Evolutionary conservation across 2,888 invertebrate species (phyloP).

Genomic region (Phortica okadai): DNA sequence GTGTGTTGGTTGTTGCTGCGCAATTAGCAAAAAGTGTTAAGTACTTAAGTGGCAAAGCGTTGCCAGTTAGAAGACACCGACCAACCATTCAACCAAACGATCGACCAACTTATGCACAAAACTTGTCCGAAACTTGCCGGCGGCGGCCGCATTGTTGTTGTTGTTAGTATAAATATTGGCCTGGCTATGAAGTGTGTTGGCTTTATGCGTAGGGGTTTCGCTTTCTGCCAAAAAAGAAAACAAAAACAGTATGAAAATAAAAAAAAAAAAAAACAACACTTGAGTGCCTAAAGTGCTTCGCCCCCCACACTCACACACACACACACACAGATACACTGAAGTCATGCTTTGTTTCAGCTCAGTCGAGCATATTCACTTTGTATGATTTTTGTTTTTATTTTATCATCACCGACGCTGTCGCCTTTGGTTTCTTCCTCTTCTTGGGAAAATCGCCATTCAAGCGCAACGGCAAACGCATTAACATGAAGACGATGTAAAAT

Average conservation of each 20-base stretch:
- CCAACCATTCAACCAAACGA: neutral
- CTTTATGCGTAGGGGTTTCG: constrained; percentile 62
- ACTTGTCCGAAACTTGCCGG: constrained; percentile 14
- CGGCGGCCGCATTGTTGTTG: neutral
- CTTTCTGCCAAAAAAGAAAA: constrained; percentile 49
- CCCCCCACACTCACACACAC: constrained; percentile 47
- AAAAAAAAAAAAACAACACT: constrained; percentile 3
- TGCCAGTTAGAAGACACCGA: constrained; percentile 24
- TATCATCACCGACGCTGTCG: neutral
- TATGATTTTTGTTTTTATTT: neutral
- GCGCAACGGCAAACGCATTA: constrained; percentile 68
- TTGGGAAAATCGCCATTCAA: constrained; percentile 67
- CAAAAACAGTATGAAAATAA: neutral
- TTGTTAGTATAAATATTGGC: constrained; percentile 13
- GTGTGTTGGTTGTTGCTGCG: constrained; percentile 44
- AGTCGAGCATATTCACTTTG: constrained; percentile 67
- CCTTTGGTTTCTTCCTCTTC: constrained; percentile 40
- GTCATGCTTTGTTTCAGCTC: constrained; percentile 65
- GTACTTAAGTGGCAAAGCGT: constrained; percentile 69
- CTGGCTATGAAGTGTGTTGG: constrained; percentile 3
- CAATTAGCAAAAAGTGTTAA: constrained; percentile 71
- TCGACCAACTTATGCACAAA: neutral
- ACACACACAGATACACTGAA: neutral
- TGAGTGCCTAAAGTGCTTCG: constrained; percentile 19
- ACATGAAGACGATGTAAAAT: constrained; percentile 54